Base-by-base conservation (phyloP, 2,888 invertebrate genomes). In the Chaetoderma sp. region DNA sequence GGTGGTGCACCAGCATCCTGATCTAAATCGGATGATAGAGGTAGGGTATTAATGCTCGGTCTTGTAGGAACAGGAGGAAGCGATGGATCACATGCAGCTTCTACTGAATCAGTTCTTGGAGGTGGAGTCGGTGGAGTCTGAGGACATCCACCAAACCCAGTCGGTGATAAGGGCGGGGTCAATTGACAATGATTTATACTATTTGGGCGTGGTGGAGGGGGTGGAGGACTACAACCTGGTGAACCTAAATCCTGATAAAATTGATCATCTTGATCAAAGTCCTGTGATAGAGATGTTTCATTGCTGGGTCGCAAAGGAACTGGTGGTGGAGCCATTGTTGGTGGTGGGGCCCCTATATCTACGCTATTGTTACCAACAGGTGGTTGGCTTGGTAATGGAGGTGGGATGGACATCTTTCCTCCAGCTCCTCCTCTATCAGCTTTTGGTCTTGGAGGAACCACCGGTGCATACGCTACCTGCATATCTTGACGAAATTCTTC, bases 1-100 rank as follows among this genome's bases (percentile, higher is more conserved):
- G 65, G 5, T 73, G 74, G 4, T 73, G 77, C 61, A 72, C 73
- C n/a, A 73, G 75, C 30, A 70, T 33, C 8, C 36, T 60, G 56
- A 60, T 57, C 44, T 27, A 39, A 36, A 36, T 18, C 13, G 32
- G 13, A n/a, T 10, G 2, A 10, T 23, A 21, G 60, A 64, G 56
- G 60, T 58, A 60, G 30, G 23, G 45, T 42, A 6, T 62, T 60
- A 25, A 60, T 32, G 28, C 61, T 64, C 49, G 62, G 39, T 50
- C 72, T 55, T 21, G 67, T 60, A n/a, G 73, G 74, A n/a, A 74
- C 65, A 30, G 72, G 74, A 39, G 74, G 74, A 23, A 60, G 65
- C 27, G 54, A 56, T 44, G 39, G 8, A 16, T 30, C 13, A 33
- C 30, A 30, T 28, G 56, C 32, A 4, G 23, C 1, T n/a, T 13